Base-by-base conservation (phyloP, 2,888 invertebrate species). In the Lacanobia oleracea region DNA sequence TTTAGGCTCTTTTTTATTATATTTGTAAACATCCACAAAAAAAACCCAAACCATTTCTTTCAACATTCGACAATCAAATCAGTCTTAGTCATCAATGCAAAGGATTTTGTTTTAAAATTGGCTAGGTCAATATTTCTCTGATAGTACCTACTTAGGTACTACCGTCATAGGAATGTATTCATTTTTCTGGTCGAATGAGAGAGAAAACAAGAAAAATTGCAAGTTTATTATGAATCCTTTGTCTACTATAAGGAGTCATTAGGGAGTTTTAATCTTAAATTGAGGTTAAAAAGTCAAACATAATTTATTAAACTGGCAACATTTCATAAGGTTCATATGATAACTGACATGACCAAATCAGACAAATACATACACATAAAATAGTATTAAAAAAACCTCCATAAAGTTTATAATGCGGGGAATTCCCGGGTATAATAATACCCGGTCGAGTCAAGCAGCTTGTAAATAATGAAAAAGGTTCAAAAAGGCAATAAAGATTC, bases 401-500 rank as follows among this genome's bases (percentile, higher is more conserved):
- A 63, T 67, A 57, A 72, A 57, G 5, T 12, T 16, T 61, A 64
- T 59, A 67, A 48, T 65, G 67, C 59, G 37, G 57, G 54, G 33
- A 56, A 54, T 73, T 70, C 62, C 48, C 48, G 61, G 77, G 21
- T 62, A 56, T 27, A 61, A 67, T 78, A 71, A 71, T 69, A 68
- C 59, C 53, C 51, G 33, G n/a, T 14, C 67, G 59, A 60, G 23
- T 68, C 56, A 57, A 77, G 54, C 27, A 72, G 59, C 65, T 66
- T 66, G 65, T 73, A 77, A 83, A 82, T 56, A 72, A 79, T 67
- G 57, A 66, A 68, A 68, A 67, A 82, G 68, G 75, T 82, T 84
- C 74, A 72, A 74, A 73, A 88, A 80, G 78, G 77, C 75, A 85
- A 83, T 80, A 83, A 80, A 76, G 72, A 79, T 82, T 82, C 77